Conservation (phyloP, 2,888 invertebrate species). For the Bruchidius siliquastri region DNA sequence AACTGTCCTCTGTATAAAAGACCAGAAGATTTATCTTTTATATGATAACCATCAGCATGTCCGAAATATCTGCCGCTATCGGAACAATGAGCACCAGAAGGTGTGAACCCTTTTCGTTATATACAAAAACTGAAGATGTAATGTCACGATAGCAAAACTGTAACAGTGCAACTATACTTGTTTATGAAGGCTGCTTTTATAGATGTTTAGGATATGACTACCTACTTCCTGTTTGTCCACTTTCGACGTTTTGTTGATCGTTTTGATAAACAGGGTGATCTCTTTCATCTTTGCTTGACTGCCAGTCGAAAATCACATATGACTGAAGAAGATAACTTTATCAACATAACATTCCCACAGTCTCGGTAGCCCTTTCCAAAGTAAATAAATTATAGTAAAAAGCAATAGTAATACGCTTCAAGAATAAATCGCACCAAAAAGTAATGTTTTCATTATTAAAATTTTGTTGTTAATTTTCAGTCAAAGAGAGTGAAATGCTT, state of each 20-base stretch:
- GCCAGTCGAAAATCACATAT: too few species aligned
- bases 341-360: too few species aligned
- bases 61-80: neutral
- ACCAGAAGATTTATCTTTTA: neutral
- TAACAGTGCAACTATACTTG: neutral
- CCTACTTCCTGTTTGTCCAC: neutral
- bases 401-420: too few species aligned
- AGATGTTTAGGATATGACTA: neutral
- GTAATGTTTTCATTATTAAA: too few species aligned
- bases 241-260: neutral
- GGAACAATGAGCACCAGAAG: neutral
- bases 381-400: too few species aligned
- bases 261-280: neutral
- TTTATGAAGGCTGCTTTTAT: neutral
- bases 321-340: too few species aligned
- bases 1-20: neutral
- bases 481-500: too few species aligned
- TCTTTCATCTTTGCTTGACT: too few species aligned
- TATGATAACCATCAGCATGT: neutral
- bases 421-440: too few species aligned
- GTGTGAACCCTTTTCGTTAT: neutral
- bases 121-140: neutral
- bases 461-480: too few species aligned
- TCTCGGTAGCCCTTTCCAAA: too few species aligned
- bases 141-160: neutral